These are phyloP conservation scores for Hydrotaea cyrtoneurina DNA, from an alignment of 2,888 invertebrate genomes.

Conservation along the genomic window DNA sequence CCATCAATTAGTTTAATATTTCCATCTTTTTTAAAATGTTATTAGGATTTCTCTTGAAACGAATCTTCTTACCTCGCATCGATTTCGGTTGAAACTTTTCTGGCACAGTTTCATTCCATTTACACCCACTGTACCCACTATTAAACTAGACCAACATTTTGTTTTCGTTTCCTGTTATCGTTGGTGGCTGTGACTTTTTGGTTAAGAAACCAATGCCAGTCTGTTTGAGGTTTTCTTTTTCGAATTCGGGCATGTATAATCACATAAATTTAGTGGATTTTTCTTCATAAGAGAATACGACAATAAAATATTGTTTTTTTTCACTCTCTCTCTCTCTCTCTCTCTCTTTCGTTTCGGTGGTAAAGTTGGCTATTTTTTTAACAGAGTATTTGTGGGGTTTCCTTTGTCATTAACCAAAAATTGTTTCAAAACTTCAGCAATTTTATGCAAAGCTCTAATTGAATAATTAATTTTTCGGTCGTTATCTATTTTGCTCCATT, in stretches of 20 bases:
- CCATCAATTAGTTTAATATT: no score
- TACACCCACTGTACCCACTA: not conserved
- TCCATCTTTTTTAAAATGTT: no score
- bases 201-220: not conserved
- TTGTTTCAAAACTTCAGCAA: not conserved
- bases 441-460: not conserved
- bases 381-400: not conserved
- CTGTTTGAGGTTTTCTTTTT: slow-evolving; percentile 6
- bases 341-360: not conserved
- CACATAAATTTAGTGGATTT: not conserved
- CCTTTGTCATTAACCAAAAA: not conserved
- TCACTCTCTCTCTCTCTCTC: no score
- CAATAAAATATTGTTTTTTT: slow-evolving; percentile 16
- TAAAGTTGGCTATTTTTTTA: not conserved
- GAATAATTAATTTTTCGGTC: not conserved
- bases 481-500: no score
- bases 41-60: no score
- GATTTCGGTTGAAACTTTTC: no score
- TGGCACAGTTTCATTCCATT: no score
- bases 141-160: not conserved
- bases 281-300: slow-evolving; percentile 1
- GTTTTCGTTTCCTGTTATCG: not conserved
- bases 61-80: no score
- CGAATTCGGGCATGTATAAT: not conserved
- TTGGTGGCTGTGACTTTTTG: not conserved